Percentiles rank a stretch among this genome's conserved stretches.
Conservation (phyloP, 23 tunicate species). For the Corella eumyota region DNA sequence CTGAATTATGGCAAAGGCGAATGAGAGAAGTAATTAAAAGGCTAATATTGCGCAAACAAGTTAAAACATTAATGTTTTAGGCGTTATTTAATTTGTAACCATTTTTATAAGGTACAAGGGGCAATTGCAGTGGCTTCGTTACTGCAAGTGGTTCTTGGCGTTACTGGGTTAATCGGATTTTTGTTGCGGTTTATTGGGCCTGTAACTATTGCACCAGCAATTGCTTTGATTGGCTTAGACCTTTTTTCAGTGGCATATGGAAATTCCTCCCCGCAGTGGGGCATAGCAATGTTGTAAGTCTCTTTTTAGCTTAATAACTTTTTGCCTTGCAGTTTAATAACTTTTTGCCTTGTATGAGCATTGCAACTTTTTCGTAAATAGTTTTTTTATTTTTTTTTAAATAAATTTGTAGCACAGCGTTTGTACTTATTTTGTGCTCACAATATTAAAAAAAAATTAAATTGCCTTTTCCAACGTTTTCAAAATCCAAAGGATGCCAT, state of each 20-base stretch:
- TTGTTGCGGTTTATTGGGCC: constrained; percentile 57
- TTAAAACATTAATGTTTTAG: too few species aligned
- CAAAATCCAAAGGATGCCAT: constrained; percentile 24
- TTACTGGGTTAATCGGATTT: constrained; percentile 47
- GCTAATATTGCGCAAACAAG: too few species aligned
- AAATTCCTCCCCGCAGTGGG: constrained; percentile 14
- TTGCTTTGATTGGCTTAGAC: constrained; percentile 43
- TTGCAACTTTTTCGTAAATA: background rate
- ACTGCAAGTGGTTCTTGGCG: constrained; percentile 37
- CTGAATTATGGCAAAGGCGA: constrained; percentile 61
- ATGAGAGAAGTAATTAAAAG: constrained; percentile 81
- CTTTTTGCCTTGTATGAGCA: background rate
- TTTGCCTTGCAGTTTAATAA: background rate
- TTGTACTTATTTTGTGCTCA: constrained; percentile 35
- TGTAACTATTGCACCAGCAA: constrained; percentile 42
- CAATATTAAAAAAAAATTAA: constrained; percentile 48
- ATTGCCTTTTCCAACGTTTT: constrained; percentile 36
- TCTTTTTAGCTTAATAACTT: background rate
- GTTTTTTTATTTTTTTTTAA: too few species aligned
- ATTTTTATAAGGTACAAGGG: constrained; percentile 83
- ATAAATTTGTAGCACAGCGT: constrained; percentile 44
- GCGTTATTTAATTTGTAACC: too few species aligned
- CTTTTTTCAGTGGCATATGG: constrained; percentile 29
- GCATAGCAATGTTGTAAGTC: constrained; percentile 14
- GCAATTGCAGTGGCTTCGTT: constrained; percentile 57